Evolutionary conservation across 2,113 vertebrate genomes (phyloP).

Genomic region (Amphilophus citrinellus): DNA sequence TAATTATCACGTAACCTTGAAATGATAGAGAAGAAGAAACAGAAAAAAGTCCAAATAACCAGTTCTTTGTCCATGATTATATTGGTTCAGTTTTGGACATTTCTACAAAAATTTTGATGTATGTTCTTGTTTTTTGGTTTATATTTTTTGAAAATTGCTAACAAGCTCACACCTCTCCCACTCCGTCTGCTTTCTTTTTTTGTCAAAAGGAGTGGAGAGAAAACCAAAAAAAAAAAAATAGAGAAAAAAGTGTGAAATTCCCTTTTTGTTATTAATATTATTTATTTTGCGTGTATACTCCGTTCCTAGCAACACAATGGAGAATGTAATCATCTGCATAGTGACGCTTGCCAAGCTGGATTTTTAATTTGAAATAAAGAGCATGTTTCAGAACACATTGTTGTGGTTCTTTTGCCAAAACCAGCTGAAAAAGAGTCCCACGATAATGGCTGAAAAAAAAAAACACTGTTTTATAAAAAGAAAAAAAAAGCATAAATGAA

Average conservation of each 20-base stretch:
- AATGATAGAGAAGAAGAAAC: neutral
- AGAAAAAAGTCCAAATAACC: neutral
- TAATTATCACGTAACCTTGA: neutral
- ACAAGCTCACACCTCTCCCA: neutral
- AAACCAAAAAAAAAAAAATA: neutral
- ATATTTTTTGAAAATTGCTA: neutral
- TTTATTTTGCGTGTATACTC: neutral
- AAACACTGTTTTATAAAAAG: neutral
- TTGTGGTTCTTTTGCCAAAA: constrained; percentile 28
- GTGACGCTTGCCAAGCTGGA: constrained; percentile 14
- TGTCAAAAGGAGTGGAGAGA: neutral
- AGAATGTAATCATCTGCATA: neutral
- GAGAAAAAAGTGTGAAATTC: neutral
- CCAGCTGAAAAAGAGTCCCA: neutral
- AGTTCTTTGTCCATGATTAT: neutral
- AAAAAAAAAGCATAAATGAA: neutral
- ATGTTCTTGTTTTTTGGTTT: neutral
- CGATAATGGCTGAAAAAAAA: neutral
- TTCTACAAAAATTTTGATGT: neutral
- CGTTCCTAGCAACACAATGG: neutral
- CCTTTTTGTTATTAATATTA: neutral
- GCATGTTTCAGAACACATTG: neutral
- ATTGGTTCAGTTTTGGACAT: neutral
- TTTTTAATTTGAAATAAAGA: constrained; percentile 28
- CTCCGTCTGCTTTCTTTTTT: neutral